Evolutionary conservation across 2,113 vertebrate species (phyloP).

Genomic region (Gnathonemus echidnorhynchus): DNA sequence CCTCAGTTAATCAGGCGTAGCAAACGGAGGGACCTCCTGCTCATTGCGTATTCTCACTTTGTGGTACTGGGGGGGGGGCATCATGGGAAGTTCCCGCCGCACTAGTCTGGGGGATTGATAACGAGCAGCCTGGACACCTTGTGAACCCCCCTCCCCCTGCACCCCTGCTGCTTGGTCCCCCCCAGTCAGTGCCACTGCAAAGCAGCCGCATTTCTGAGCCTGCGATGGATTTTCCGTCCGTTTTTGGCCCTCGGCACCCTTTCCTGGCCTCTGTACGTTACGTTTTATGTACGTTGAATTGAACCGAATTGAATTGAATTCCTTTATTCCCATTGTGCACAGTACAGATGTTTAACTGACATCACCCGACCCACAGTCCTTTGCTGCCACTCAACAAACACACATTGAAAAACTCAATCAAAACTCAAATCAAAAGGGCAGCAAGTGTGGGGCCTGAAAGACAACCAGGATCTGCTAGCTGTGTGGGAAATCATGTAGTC

Average conservation of each 20-base stretch:
- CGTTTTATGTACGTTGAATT: neutral
- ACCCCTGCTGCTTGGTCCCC: constrained; percentile 49
- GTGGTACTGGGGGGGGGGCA: constrained; percentile 50
- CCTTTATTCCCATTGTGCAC: neutral
- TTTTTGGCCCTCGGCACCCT: neutral
- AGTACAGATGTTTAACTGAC: neutral
- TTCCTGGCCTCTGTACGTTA: neutral
- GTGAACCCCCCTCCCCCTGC: constrained; percentile 29
- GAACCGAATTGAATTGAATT: neutral
- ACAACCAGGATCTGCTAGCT: neutral
- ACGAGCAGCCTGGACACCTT: constrained; percentile 31
- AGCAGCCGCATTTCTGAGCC: neutral
- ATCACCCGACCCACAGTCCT: neutral
- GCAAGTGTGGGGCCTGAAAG: neutral
- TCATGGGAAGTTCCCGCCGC: constrained; percentile 73
- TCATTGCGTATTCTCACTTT: constrained; percentile 72
- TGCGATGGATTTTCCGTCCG: neutral
- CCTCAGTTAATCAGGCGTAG: constrained; percentile 76
- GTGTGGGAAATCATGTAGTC: neutral
- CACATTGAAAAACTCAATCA: neutral
- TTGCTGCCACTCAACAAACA: neutral
- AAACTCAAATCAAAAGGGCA: neutral
- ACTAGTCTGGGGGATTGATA: constrained; percentile 41
- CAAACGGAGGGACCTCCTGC: constrained; percentile 73
- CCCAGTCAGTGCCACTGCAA: neutral